Evolutionary conservation across 2,113 vertebrate genomes (phyloP).

Genomic region (Corythoichthys intestinalis): DNA sequence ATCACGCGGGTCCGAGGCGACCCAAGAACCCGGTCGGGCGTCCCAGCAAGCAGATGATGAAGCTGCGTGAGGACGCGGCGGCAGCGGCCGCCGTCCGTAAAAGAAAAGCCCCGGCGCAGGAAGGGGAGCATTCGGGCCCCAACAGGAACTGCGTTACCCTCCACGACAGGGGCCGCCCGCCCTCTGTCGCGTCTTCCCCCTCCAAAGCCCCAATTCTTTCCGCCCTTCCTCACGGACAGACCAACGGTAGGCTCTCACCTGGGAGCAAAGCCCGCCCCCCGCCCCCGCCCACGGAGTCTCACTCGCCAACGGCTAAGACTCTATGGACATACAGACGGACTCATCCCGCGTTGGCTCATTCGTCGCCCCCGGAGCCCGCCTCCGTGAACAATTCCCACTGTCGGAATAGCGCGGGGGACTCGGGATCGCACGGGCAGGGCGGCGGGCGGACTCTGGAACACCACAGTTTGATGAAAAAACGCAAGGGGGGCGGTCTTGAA

Average conservation of each 20-base stretch:
- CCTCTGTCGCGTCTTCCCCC: conserved; percentile 31
- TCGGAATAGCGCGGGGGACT: conserved; percentile 47
- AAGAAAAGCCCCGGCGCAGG: conserved; percentile 74
- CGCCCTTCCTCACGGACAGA: conserved; percentile 64
- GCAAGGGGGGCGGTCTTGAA: conserved; percentile 67
- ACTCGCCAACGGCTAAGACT: conserved; percentile 53
- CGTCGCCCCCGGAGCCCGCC: conserved; percentile 58
- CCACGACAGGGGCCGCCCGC: conserved; percentile 69
- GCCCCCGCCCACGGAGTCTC: conserved; percentile 49
- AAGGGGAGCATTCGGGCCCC: conserved; percentile 70
- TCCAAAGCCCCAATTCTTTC: conserved; percentile 61
- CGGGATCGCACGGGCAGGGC: conserved; percentile 65
- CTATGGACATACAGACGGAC: conserved; percentile 69
- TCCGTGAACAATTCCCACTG: conserved; percentile 64
- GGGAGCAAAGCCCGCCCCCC: conserved; percentile 65
- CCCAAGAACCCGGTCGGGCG: conserved; percentile 76
- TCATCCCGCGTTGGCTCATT: conserved; percentile 49
- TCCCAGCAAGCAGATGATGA: conserved; percentile 77
- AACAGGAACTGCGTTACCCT: conserved; percentile 82
- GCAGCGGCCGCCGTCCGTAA: conserved; percentile 73
- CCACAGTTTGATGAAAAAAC: conserved; percentile 81
- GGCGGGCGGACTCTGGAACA: conserved; percentile 70
- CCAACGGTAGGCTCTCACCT: conserved; percentile 77
- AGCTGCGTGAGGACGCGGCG: conserved; percentile 67
- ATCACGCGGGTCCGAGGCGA: conserved; percentile 65